A percentile compares a stretch with the other conserved stretches of the same genome.
Evolutionary conservation across 2,888 invertebrate species (phyloP).

Genomic region (Cephus nigrinus): DNA sequence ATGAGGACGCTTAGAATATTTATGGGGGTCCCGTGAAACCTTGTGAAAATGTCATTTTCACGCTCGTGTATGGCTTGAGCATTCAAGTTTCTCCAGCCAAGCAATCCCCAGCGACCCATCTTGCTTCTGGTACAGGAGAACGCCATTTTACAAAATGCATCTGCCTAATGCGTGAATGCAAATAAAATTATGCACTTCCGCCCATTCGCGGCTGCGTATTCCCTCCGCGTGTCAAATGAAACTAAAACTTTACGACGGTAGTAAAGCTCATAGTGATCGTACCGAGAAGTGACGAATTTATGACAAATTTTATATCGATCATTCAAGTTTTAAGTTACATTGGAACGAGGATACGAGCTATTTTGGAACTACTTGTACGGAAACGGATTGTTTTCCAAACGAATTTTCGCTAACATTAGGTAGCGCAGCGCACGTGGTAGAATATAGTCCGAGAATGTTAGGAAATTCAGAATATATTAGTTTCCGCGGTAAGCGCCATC

Average conservation of each 20-base stretch:
- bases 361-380: neutral
- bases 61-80: neutral
- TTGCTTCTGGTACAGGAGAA: neutral
- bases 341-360: neutral
- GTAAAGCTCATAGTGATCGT: neutral
- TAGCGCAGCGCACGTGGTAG: neutral
- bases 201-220: neutral
- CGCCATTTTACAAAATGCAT: neutral
- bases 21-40: neutral
- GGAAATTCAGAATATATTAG: conserved; percentile 26
- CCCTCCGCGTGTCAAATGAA: neutral
- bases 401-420: neutral
- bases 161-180: neutral
- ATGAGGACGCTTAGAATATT: neutral
- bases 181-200: neutral
- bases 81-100: neutral
- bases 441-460: conserved; percentile 15
- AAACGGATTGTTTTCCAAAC: neutral
- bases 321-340: neutral
- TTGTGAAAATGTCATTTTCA: neutral
- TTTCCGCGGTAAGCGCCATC: conserved; percentile 33
- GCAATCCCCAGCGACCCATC: neutral
- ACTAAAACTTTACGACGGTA: neutral
- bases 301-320: neutral
- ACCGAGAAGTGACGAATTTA: neutral